A percentile compares a stretch with the other conserved stretches of the same genome.
Evolutionary conservation across 2,888 invertebrate species (phyloP).

Genomic region (Flexamia atlantica): DNA sequence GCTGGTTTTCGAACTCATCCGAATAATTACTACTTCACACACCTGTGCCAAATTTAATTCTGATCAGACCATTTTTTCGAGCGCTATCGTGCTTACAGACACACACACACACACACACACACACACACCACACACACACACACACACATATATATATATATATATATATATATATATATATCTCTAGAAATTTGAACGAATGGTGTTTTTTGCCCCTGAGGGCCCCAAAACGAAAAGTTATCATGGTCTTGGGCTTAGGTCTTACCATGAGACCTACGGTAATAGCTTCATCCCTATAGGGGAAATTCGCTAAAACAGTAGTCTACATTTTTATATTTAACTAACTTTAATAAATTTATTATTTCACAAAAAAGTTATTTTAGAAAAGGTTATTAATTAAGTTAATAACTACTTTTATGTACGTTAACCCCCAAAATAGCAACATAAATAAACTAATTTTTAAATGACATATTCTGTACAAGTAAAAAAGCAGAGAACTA

Average conservation of each 20-base stretch:
- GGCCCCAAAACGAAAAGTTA: neutral
- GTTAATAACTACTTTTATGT: too few species aligned
- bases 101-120: neutral
- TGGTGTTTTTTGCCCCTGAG: neutral
- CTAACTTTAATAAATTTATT: too few species aligned
- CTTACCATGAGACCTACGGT: too few species aligned
- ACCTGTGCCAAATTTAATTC: neutral
- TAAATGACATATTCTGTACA: too few species aligned
- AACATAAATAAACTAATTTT: too few species aligned
- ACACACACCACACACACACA: neutral
- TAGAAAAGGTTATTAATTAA: too few species aligned
- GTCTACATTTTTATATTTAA: too few species aligned
- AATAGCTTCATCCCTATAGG: too few species aligned
- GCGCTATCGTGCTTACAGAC: neutral
- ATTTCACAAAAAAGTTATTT: too few species aligned
- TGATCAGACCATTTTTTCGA: neutral
- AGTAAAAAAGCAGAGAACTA: too few species aligned
- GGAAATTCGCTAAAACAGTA: too few species aligned
- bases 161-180: constrained; percentile 5
- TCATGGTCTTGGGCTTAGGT: neutral
- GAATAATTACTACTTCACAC: neutral
- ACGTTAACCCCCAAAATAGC: too few species aligned
- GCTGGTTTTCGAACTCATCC: neutral
- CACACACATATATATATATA: neutral
- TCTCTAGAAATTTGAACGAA: neutral